Base-by-base conservation (phyloP, 2,888 invertebrate species). In the Mamestra brassicae region DNA sequence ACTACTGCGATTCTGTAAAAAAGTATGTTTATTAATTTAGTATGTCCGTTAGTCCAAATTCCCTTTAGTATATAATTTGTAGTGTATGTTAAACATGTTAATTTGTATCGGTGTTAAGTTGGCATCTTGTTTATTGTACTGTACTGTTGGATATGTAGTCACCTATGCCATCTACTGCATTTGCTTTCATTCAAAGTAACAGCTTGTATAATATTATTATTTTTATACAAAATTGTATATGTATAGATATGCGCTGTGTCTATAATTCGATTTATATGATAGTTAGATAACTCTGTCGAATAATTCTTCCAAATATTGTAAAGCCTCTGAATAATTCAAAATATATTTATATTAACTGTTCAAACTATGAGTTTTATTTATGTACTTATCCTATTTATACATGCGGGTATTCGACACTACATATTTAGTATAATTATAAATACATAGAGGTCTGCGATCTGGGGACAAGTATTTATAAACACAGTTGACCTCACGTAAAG, bases 311-410 rank as follows among this genome's bases (percentile, higher is more conserved):
- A 95, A 95, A 95, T 96, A 96, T 95, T 96, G 96, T 96, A 94
- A 95, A 95, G 96, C 96, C 96, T 96, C 96, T 96, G 96, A 95
- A 95, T 96, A 95, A 96, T 96, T 96, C 95, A 95, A 96, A 96
- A 95, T 96, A 96, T 96, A 96, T 96, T 96, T 96, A 96, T 96
- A 96, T 96, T 96, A 96, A 96, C 96, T 96, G 96, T 96, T 96
- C 96, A 96, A 88, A 89, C 13, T 92, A 92, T 91, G 92, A 88
- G 95, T 96, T 95, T 96, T 91, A 94, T 95, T 96, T 93, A 71
- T 78, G 42, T 72, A 45, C 26, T 62, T 62, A 74, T 71, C 74
- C 64, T 72, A 55, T 71, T 15, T 57, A 73, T 50, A 34, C 45
- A 68, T 36, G 45, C 26, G 6, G 11, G 5, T 10, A 4, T 4